Conservation (phyloP, 2,888 invertebrate genomes). For the Drosophila conformis region DNA sequence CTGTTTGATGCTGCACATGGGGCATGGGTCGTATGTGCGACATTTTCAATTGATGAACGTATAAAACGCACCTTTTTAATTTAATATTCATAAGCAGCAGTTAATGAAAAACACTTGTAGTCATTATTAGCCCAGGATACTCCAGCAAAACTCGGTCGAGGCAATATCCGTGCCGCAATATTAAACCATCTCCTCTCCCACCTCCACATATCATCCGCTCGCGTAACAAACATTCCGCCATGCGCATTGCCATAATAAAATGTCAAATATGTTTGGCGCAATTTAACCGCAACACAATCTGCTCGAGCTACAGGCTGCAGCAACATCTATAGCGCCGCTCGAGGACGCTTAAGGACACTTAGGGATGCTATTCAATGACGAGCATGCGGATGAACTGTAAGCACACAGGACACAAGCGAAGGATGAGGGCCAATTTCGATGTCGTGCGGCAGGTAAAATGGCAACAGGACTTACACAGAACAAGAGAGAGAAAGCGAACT, state of each 20-base stretch:
- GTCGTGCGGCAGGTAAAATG: conserved; percentile 62
- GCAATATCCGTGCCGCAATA: conserved; percentile 38
- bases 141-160: conserved; percentile 1
- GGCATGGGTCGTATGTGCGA: conserved; percentile 38
- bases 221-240: neutral
- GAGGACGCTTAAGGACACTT: conserved; percentile 75
- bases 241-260: conserved; percentile 68
- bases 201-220: neutral
- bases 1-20: conserved; percentile 34
- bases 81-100: conserved; percentile 77
- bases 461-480: conserved; percentile 39
- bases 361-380: conserved; percentile 61
- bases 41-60: conserved; percentile 26
- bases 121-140: conserved; percentile 37
- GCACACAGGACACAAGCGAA: conserved; percentile 30
- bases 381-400: conserved; percentile 58
- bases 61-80: conserved; percentile 64
- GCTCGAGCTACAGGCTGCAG: conserved; percentile 31
- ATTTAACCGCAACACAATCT: conserved; percentile 75
- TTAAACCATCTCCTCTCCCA: neutral
- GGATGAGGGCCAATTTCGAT: conserved; percentile 30
- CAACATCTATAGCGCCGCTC: conserved; percentile 51
- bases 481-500: neutral
- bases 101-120: conserved; percentile 77
- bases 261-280: conserved; percentile 81